Conservation (phyloP, 2,797 vertebrate genomes). For the Apogon hyalosoma region DNA sequence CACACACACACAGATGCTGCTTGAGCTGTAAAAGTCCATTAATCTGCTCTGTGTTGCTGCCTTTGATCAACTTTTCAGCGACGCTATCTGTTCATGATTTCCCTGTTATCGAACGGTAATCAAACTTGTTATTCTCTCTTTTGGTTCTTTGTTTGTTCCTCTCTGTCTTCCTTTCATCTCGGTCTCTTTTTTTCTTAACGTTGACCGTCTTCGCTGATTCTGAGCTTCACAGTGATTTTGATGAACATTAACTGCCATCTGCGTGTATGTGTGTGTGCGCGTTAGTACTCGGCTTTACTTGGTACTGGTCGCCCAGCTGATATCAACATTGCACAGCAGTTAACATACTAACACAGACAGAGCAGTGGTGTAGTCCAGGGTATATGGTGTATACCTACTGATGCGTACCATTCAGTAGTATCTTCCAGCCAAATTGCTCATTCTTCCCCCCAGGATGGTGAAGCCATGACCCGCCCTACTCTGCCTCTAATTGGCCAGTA, state of each 20-base stretch:
- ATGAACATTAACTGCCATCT: constrained; percentile 15
- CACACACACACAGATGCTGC: not conserved
- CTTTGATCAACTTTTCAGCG: constrained; percentile 29
- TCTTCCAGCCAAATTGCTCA: no score
- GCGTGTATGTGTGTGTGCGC: not conserved
- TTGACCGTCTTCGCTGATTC: constrained; percentile 2
- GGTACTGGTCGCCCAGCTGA: no score
- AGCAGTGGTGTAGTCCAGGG: no score
- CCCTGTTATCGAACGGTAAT: constrained; percentile 10
- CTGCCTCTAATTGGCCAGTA: no score
- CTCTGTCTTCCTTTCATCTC: constrained; percentile 29
- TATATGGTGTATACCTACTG: no score
- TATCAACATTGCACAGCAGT: no score
- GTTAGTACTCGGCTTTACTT: no score
- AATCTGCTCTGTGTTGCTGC: not conserved
- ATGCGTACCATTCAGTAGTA: no score
- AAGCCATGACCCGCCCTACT: no score
- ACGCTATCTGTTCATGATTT: not conserved
- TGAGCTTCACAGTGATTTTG: constrained; percentile 19
- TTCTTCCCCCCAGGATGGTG: no score
- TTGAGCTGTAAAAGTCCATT: not conserved
- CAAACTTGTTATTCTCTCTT: not conserved
- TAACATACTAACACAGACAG: no score
- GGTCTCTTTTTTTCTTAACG: not conserved
- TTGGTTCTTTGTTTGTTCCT: not conserved